Evolutionary conservation across 2,113 vertebrate species (phyloP).

Genomic region (Chroicocephalus ridibundus): DNA sequence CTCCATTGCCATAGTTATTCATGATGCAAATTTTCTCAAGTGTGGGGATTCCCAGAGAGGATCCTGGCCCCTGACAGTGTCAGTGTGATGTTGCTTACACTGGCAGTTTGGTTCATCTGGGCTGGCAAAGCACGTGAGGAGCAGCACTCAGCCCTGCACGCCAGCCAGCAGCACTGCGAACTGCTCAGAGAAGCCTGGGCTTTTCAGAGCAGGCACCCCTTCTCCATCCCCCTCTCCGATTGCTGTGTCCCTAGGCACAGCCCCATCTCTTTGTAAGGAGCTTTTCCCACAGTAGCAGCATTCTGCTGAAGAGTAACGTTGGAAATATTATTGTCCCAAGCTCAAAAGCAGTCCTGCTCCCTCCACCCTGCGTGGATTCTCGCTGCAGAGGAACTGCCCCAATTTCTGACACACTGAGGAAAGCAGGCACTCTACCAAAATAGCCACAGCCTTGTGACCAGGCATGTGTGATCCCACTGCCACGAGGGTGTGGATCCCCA

Average conservation of each 20-base stretch:
- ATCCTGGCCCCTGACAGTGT: not conserved
- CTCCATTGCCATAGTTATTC: not conserved
- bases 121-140: not conserved
- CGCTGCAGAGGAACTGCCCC: accelerated
- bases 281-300: not conserved
- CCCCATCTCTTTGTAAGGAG: not conserved
- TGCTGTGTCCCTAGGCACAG: not conserved
- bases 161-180: accelerated
- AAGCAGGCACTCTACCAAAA: not conserved
- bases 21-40: not conserved
- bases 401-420: not conserved
- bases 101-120: not conserved
- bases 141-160: not conserved
- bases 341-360: not conserved
- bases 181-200: not conserved
- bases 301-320: not conserved
- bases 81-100: not conserved
- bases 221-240: not conserved
- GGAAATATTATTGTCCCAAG: not conserved
- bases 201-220: not conserved
- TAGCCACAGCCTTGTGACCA: not conserved
- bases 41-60: not conserved
- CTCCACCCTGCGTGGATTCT: not conserved
- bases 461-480: not conserved
- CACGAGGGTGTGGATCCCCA: not conserved